These are phyloP conservation scores for Malaclemys terrapin DNA, from an alignment of 2,113 vertebrate species.

Conservation along the genomic window DNA sequence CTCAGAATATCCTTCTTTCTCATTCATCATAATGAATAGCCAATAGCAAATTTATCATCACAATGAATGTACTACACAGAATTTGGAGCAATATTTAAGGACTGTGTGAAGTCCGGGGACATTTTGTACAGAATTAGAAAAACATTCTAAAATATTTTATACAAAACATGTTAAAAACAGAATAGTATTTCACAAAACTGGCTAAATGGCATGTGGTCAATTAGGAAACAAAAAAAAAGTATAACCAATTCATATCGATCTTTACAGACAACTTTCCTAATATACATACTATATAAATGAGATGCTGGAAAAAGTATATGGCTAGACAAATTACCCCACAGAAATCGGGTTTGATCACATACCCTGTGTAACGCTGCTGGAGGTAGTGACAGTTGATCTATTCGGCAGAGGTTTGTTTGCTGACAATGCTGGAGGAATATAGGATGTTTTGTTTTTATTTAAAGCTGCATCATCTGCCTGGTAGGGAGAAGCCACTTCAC, in stretches of 20 bases:
- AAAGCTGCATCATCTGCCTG: not conserved
- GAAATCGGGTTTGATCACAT: not conserved
- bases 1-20: not conserved
- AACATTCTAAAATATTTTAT: too few species aligned
- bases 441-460: not conserved
- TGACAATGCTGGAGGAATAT: conserved; percentile 13
- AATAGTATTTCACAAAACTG: too few species aligned
- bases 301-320: not conserved
- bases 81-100: not conserved
- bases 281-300: not conserved
- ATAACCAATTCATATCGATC: not conserved
- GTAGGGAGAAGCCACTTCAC: conserved; percentile 42
- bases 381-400: fast-evolving
- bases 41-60: not conserved
- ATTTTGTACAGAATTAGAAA: too few species aligned
- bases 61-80: not conserved
- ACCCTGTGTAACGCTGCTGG: conserved; percentile 41
- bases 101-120: too few species aligned
- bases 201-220: not conserved
- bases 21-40: not conserved
- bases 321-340: not conserved
- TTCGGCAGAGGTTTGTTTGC: conserved; percentile 18
- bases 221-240: not conserved
- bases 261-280: not conserved
- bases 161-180: too few species aligned